These are phyloP conservation scores for Protaetia brevitarsis DNA, from an alignment of 1,140 invertebrate genomes.

Conservation along the genomic window DNA sequence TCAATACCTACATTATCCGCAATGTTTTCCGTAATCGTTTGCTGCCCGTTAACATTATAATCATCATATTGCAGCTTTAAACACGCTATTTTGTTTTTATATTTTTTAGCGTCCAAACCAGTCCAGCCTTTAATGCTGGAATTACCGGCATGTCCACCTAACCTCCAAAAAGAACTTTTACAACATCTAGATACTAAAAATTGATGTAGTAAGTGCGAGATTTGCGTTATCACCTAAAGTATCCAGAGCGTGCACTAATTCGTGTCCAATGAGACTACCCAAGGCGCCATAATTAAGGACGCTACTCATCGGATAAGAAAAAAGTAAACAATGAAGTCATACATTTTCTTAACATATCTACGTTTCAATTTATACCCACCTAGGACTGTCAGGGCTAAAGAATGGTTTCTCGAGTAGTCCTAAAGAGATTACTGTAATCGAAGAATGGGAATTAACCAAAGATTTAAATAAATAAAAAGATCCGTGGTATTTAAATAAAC, in stretches of 20 bases:
- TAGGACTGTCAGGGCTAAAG: conserved; percentile 29
- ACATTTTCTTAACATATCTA: no score
- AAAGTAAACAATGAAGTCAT: conserved; percentile 25
- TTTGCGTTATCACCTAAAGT: conserved; percentile 28
- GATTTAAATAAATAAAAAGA: background rate
- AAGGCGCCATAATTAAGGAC: conserved; percentile 41
- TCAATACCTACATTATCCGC: conserved; percentile 60
- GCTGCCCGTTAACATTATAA: conserved; percentile 46
- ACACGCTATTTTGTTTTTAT: conserved; percentile 39
- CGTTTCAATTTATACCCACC: conserved; percentile 17
- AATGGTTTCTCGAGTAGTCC: conserved; percentile 41
- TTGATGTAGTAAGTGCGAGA: background rate
- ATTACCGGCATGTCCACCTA: conserved; percentile 2
- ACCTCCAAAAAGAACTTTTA: conserved; percentile 30
- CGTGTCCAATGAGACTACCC: conserved; percentile 42
- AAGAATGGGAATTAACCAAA: no score
- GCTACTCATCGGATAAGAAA: conserved; percentile 19
- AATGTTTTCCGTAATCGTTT: conserved; percentile 61
- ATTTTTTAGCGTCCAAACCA: conserved; percentile 37
- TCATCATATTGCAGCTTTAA: conserved; percentile 39
- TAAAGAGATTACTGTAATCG: conserved; percentile 39
- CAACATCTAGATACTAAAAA: background rate
- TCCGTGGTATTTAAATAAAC: conserved; percentile 25
- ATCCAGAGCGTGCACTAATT: conserved; percentile 42
- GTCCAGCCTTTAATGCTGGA: conserved; percentile 41